Base-by-base conservation (phyloP, 2,797 vertebrate genomes). In the Sebastes flavidus region DNA sequence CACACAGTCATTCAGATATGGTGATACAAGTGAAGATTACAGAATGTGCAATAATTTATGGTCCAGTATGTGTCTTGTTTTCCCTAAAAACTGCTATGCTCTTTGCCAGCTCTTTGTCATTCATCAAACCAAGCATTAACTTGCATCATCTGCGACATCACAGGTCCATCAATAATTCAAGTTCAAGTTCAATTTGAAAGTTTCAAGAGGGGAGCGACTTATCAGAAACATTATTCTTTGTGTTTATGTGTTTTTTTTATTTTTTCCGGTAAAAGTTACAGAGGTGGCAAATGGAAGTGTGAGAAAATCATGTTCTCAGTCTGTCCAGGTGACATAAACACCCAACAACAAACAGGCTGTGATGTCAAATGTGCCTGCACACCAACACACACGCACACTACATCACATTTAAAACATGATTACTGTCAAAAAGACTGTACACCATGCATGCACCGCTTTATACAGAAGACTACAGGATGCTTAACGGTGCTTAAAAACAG, bases 291-390 rank as follows among this genome's bases (percentile, higher is more conserved):
- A 36, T 55, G 5, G 73, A 78, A 73, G 52, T 55, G 71, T 55
- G 60, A 78, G 56, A 79, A 75, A 77, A 78, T 65, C 32, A 4
- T 46, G 24, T 82, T 82, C 46, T 75, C 78, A 29, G 70, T 62
- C n/a, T 3, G 14, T 59, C 14, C 6, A 16, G 54, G 62, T 79
- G 62, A 75, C 54, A 30, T 34, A 52, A 82, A 73, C 65, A 70
- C 63, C 34, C 30, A 32, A 36, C 60, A 76, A 73, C 75, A 66
- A 58, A 14, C 11, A 61, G 69, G 34, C 20, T 4, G 25, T 62
- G 77, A 60, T 56, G 49, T 65, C 36, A 80, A 55, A 65, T 56
- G 24, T n/a, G 67, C 6, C 61, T 29, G 1, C 2, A 7, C 63
- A 12, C 54, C 20, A 65, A 20, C 14, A 27, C 56, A 32, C 36